Percentiles rank a stretch among this genome's conserved stretches.
phyloP scores from a whole-genome alignment of 2,797 vertebrate species.

The Taenioides sp. region DNA sequence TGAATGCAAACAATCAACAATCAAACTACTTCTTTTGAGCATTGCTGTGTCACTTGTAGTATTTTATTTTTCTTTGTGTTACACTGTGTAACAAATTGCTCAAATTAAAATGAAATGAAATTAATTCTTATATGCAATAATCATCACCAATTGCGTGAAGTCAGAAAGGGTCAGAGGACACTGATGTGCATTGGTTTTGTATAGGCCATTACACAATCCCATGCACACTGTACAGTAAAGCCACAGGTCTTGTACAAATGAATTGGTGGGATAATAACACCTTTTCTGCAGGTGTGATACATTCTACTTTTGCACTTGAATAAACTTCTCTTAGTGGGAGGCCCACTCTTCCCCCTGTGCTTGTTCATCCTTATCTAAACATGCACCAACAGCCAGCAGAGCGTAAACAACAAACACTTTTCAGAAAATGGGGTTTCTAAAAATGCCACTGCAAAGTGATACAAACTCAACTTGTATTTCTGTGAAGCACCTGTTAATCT shows the following conservation, averaged over 20 bases:
- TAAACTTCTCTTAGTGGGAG: slow-evolving; percentile 34
- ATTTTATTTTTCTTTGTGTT: no score
- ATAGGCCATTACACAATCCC: background rate
- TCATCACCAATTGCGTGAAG: background rate
- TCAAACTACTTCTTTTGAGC: no score
- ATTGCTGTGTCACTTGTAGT: no score
- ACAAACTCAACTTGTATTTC: slow-evolving; percentile 13
- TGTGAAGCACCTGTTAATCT: slow-evolving; percentile 10
- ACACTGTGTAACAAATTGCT: no score
- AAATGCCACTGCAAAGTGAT: slow-evolving; percentile 2
- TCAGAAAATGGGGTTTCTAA: background rate
- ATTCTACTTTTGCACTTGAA: slow-evolving; percentile 15
- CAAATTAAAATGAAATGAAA: no score
- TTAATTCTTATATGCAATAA: no score
- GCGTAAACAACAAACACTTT: background rate
- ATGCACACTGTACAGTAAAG: background rate
- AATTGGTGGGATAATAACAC: slow-evolving; percentile 12
- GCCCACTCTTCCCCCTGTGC: slow-evolving; percentile 5
- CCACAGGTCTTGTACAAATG: slow-evolving; percentile 17
- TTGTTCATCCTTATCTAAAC: slow-evolving; percentile 30
- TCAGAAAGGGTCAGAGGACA: slow-evolving; percentile 2
- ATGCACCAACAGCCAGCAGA: slow-evolving; percentile 15
- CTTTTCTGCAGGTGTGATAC: slow-evolving; percentile 37
- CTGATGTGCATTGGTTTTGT: slow-evolving; percentile 1
- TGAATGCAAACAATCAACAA: no score